Evolutionary conservation across 2,113 vertebrate species (phyloP).

Genomic region (Chunga burmeisteri): DNA sequence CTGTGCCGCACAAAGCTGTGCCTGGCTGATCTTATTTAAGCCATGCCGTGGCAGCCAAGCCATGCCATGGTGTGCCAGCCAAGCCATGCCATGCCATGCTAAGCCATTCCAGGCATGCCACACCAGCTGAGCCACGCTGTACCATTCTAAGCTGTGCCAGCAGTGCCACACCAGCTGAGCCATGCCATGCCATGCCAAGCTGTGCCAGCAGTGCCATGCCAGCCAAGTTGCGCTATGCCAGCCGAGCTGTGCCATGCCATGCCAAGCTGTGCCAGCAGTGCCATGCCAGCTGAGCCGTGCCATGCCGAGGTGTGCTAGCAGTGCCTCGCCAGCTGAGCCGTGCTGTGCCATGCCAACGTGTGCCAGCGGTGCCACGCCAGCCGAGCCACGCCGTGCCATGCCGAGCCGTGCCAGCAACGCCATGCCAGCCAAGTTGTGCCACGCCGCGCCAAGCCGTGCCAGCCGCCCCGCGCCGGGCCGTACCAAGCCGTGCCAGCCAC

Average conservation of each 20-base stretch:
- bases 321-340: too few relatives aligned
- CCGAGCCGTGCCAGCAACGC: not conserved
- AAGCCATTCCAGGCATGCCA: not conserved
- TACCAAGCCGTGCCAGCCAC: not conserved
- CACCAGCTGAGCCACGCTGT: not conserved
- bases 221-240: too few relatives aligned
- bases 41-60: not conserved
- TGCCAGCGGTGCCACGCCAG: not conserved
- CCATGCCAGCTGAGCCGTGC: too few relatives aligned
- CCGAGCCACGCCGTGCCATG: not conserved
- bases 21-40: not conserved
- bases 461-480: too few relatives aligned
- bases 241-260: not conserved
- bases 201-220: too few relatives aligned
- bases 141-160: not conserved
- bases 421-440: not conserved
- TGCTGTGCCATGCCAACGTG: too few relatives aligned
- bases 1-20: not conserved
- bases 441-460: not conserved
- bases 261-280: not conserved
- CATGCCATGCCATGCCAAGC: fast-evolving
- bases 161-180: not conserved
- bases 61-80: not conserved
- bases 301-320: not conserved
- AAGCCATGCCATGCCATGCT: not conserved